Evolutionary conservation across 2,797 vertebrate genomes (phyloP).

Genomic region (Agapornis canus): DNA sequence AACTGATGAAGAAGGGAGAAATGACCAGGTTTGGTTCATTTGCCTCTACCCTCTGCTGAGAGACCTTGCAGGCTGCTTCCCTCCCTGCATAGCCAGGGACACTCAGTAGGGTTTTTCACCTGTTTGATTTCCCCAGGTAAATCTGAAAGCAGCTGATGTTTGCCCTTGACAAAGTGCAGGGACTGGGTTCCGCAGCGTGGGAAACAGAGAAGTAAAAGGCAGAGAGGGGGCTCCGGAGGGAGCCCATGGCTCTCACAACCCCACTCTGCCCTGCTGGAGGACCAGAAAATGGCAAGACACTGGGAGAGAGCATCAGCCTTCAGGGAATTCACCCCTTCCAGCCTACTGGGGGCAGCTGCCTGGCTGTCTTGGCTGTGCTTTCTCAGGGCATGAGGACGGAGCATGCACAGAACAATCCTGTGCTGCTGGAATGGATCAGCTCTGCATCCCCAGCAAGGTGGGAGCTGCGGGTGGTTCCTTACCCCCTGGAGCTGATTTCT

Average conservation of each 20-base stretch:
- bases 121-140: background rate
- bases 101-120: background rate
- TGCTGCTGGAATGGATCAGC: background rate
- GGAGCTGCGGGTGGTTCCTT: background rate
- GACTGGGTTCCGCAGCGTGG: accelerated
- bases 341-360: background rate
- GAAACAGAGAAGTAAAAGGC: background rate
- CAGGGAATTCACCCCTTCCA: background rate
- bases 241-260: background rate
- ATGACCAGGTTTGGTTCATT: background rate
- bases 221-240: background rate
- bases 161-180: background rate
- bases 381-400: background rate
- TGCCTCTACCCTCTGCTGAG: background rate
- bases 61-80: background rate
- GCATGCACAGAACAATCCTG: accelerated
- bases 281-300: background rate
- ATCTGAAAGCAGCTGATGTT: background rate
- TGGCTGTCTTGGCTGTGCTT: background rate
- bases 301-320: accelerated
- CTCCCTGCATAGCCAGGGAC: accelerated
- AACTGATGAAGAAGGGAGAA: background rate
- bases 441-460: background rate
- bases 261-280: background rate
- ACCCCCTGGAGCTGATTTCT: background rate